These are phyloP conservation scores for Carassius carassius DNA, from an alignment of 2,113 vertebrate genomes.

Conservation along the genomic window DNA sequence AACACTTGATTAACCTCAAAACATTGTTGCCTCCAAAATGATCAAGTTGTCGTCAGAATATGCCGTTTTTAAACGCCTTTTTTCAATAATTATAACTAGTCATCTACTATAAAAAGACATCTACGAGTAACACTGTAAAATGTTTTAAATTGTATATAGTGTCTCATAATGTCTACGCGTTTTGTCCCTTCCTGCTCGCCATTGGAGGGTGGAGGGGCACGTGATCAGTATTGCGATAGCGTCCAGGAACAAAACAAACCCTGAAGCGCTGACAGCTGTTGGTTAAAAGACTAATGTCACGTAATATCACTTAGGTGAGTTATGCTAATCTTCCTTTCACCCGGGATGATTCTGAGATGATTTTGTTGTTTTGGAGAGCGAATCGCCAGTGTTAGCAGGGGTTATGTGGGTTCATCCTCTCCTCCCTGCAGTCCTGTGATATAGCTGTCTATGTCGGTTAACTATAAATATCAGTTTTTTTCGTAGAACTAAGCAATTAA, in stretches of 20 bases:
- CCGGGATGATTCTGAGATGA: not conserved
- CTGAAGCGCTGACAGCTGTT: constrained; percentile 44
- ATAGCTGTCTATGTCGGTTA: not conserved
- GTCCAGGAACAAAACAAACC: constrained; percentile 69
- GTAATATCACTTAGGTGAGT: not conserved
- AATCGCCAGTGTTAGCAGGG: not conserved
- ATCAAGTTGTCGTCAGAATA: not conserved
- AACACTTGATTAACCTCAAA: not conserved
- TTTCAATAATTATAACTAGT: too few relatives aligned
- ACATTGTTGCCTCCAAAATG: not conserved
- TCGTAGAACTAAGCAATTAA: too few relatives aligned
- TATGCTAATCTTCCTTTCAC: not conserved
- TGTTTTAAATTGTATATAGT: not conserved
- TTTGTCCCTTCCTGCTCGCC: constrained; percentile 57
- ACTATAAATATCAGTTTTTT: not conserved
- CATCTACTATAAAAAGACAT: too few relatives aligned
- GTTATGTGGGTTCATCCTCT: not conserved
- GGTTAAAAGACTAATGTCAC: not conserved
- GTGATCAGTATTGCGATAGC: constrained; percentile 61
- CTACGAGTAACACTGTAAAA: not conserved
- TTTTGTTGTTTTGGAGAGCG: not conserved
- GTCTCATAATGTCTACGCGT: not conserved
- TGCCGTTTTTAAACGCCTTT: not conserved
- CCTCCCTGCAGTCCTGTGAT: not conserved
- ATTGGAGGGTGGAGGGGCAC: constrained; percentile 69